These are phyloP conservation scores for Tethya wilhelma DNA, from an alignment of 37 sponge, comb jelly and placozoan genomes.

Conservation along the genomic window DNA sequence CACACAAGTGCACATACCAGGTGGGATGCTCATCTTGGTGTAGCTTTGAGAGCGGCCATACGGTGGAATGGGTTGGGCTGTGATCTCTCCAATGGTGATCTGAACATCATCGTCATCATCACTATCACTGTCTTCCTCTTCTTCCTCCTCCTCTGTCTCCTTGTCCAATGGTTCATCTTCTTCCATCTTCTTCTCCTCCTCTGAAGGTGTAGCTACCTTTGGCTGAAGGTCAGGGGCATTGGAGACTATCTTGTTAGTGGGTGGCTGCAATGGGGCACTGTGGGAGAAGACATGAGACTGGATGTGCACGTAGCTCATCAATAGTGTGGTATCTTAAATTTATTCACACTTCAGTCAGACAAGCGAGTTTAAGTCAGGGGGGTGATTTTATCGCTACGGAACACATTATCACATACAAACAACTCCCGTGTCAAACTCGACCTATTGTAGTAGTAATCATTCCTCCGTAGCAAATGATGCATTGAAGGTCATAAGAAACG, in stretches of 20 bases:
- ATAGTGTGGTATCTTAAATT: background rate
- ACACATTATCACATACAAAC: background rate
- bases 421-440: constrained; percentile 8
- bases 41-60: constrained; percentile 21
- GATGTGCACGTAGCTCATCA: constrained; percentile 16
- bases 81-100: constrained; percentile 87
- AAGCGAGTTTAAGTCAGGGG: background rate
- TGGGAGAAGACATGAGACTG: background rate
- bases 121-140: constrained; percentile 34
- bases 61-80: background rate
- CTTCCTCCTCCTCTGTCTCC: constrained; percentile 35
- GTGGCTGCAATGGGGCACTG: constrained; percentile 14
- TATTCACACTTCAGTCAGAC: too few species aligned
- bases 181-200: constrained; percentile 15
- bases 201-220: background rate
- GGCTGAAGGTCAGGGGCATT: constrained; percentile 46
- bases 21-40: background rate
- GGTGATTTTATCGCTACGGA: background rate
- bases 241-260: constrained; percentile 26
- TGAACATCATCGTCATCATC: constrained; percentile 93
- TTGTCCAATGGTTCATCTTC: background rate
- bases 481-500: background rate
- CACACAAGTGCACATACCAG: background rate
- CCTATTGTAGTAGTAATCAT: constrained; percentile 17
- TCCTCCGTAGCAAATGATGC: too few species aligned